Percentiles rank a stretch among this genome's conserved stretches.
These are phyloP conservation scores for Julus scandinavius DNA, from an alignment of 2,888 invertebrate species.

Conservation along the genomic window DNA sequence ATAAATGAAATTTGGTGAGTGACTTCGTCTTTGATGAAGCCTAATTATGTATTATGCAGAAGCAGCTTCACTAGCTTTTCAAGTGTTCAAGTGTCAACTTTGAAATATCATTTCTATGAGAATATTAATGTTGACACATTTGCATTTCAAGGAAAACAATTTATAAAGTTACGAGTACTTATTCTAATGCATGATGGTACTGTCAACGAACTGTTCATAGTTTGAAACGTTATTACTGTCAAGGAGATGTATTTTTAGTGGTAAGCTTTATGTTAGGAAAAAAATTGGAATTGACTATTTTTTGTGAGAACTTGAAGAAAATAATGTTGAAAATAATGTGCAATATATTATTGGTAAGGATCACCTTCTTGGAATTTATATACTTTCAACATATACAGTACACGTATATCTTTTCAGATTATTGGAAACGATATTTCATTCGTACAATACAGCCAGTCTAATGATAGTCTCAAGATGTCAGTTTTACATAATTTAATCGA, in stretches of 20 bases:
- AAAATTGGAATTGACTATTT: not conserved
- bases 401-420: not conserved
- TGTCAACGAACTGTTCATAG: too few relatives aligned
- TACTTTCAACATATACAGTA: not conserved
- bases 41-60: not conserved
- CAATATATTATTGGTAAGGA: not conserved
- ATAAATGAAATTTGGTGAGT: not conserved
- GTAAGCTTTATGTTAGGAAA: not conserved
- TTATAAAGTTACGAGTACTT: not conserved
- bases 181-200: too few relatives aligned
- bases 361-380: not conserved
- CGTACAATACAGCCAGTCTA: not conserved
- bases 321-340: not conserved
- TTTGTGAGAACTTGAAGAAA: not conserved
- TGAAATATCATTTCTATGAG: not conserved
- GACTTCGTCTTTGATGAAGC: not conserved
- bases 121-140: not conserved
- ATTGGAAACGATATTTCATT: not conserved
- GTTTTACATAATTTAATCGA: constrained; percentile 21
- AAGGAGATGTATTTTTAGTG: too few relatives aligned
- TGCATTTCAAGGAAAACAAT: not conserved
- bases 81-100: not conserved
- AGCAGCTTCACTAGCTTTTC: not conserved
- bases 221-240: too few relatives aligned
- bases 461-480: constrained; percentile 21